Percentiles rank a stretch among this genome's conserved stretches.
Conservation (phyloP, 1,140 invertebrate genomes). For the Drosophila sp. region DNA sequence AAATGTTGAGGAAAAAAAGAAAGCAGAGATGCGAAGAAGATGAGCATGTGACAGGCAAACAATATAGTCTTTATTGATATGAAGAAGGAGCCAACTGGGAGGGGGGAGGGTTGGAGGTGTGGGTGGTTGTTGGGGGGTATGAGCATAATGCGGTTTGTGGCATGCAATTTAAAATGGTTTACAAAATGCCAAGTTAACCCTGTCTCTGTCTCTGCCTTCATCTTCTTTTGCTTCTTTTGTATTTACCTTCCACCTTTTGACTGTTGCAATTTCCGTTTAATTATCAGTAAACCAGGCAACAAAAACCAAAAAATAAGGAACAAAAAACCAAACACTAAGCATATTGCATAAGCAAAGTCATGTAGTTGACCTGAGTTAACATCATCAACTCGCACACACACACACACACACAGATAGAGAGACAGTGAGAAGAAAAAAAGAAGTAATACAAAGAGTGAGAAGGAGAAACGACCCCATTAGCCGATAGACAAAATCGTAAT, state of each 20-base stretch:
- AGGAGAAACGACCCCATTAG: constrained; percentile 58
- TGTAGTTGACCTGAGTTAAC: constrained; percentile 58
- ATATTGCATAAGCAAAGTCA: constrained; percentile 50
- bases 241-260: constrained; percentile 37
- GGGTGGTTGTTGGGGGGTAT: neutral
- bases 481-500: constrained; percentile 64
- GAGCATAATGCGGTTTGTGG: constrained; percentile 50
- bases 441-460: too few relatives aligned
- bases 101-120: neutral
- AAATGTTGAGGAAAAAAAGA: constrained; percentile 23
- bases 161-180: constrained; percentile 66
- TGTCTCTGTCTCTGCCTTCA: constrained; percentile 32
- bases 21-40: constrained; percentile 25
- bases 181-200: constrained; percentile 23
- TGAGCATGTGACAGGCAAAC: constrained; percentile 61
- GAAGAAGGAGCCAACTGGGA: constrained; percentile 19
- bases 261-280: constrained; percentile 63
- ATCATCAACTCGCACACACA: constrained; percentile 47
- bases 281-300: constrained; percentile 48
- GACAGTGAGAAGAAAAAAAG: constrained; percentile 8
- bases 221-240: constrained; percentile 42
- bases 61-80: constrained; percentile 63
- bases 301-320: constrained; percentile 22
- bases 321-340: constrained; percentile 28
- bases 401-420: neutral